A percentile compares a stretch with the other conserved stretches of the same genome.
These are phyloP conservation scores for Rhadinocentrus ornatus DNA, from an alignment of 2,797 vertebrate genomes.

Conservation along the genomic window DNA sequence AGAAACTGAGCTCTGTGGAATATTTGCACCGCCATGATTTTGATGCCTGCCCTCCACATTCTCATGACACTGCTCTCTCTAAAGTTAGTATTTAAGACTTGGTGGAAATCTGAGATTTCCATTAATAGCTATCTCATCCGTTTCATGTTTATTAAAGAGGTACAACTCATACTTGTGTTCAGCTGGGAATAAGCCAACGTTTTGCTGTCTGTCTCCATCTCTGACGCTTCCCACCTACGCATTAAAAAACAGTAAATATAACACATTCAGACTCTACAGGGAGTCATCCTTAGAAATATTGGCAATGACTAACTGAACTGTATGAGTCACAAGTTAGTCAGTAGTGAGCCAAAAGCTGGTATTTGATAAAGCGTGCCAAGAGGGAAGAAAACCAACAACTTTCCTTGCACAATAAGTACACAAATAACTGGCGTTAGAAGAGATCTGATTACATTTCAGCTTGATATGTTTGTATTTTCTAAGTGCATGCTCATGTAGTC, in stretches of 20 bases:
- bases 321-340: conserved; percentile 53
- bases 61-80: neutral
- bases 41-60: neutral
- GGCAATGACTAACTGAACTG: conserved; percentile 27
- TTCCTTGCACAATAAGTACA: neutral
- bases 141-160: conserved; percentile 46
- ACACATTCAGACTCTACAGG: conserved; percentile 20
- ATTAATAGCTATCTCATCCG: conserved; percentile 14
- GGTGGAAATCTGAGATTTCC: conserved; percentile 25
- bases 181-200: conserved; percentile 36
- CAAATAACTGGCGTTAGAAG: neutral
- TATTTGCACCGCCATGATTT: conserved; percentile 7
- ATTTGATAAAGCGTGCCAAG: neutral
- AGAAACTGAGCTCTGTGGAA: neutral
- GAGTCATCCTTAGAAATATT: conserved; percentile 36
- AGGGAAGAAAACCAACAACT: conserved; percentile 3
- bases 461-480: neutral
- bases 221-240: conserved; percentile 47
- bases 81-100: conserved; percentile 38
- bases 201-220: conserved; percentile 34
- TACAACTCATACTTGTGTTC: conserved; percentile 30
- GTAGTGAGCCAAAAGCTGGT: conserved; percentile 27
- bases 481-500: neutral
- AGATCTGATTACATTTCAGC: neutral
- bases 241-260: conserved; percentile 16